A percentile compares a stretch with the other conserved stretches of the same genome.
Conservation (phyloP, 92 coral and sea anemone species). For the Porites rus region DNA sequence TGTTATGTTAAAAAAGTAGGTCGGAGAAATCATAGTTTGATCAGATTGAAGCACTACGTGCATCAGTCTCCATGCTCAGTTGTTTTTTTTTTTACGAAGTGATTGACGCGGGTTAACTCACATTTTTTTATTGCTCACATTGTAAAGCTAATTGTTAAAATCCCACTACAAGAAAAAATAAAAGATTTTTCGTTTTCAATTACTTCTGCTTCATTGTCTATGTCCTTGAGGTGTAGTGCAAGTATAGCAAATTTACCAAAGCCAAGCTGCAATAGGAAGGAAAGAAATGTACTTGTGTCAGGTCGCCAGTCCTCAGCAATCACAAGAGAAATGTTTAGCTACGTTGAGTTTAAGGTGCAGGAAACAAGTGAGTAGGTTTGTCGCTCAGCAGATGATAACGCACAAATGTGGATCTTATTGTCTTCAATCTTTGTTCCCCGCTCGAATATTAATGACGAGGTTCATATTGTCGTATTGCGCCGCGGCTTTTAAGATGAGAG, state of each 20-base stretch:
- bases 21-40: conserved; percentile 7
- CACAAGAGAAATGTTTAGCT: too few relatives aligned
- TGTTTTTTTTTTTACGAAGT: not conserved
- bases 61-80: too few relatives aligned
- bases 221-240: not conserved
- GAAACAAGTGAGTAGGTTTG: not conserved
- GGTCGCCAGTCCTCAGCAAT: not conserved
- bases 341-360: too few relatives aligned
- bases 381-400: not conserved
- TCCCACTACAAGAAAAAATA: not conserved
- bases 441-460: too few relatives aligned
- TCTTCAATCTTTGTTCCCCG: not conserved
- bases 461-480: too few relatives aligned
- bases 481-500: too few relatives aligned
- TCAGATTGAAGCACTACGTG: not conserved
- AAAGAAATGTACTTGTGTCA: not conserved
- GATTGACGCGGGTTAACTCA: not conserved
- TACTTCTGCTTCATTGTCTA: not conserved
- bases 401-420: not conserved
- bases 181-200: too few relatives aligned
- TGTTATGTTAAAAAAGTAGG: not conserved
- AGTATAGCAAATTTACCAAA: not conserved
- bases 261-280: not conserved
- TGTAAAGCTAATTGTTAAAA: not conserved
- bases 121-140: conserved; percentile 4